Evolutionary conservation across 2,797 vertebrate species (phyloP).

Genomic region (Ataeniobius toweri): DNA sequence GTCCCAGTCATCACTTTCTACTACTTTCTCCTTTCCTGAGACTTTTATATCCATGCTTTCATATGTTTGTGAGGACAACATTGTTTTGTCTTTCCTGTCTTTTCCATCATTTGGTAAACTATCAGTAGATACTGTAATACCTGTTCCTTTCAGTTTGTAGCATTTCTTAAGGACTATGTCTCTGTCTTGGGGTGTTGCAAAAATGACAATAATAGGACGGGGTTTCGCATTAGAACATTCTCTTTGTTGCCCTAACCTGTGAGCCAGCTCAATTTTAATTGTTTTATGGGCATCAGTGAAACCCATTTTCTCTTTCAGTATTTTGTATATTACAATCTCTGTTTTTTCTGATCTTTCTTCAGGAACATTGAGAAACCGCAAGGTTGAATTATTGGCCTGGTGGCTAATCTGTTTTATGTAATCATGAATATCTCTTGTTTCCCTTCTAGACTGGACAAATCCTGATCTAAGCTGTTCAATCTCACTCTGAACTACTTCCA

Average conservation of each 20-base stretch:
- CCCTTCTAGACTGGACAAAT: conserved; percentile 96
- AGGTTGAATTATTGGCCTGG: conserved; percentile 90
- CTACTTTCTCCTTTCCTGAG: conserved; percentile 84
- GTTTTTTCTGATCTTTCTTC: conserved; percentile 91
- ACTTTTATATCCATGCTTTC: conserved; percentile 98
- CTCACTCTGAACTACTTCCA: conserved; percentile 98
- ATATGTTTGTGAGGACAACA: conserved; percentile 95
- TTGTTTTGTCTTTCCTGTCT: conserved; percentile 89
- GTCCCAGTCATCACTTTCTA: conserved; percentile 89
- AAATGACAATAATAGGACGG: conserved; percentile 95
- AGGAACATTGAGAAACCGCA: conserved; percentile 95
- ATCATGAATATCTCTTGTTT: conserved; percentile 96
- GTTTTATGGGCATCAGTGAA: conserved; percentile 88
- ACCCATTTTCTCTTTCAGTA: conserved; percentile 95
- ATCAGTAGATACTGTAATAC: conserved; percentile 95
- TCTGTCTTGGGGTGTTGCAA: conserved; percentile 92
- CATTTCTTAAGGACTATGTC: conserved; percentile 98
- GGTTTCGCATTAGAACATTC: conserved; percentile 98
- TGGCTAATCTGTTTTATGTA: conserved; percentile 96
- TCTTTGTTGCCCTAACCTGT: conserved; percentile 93
- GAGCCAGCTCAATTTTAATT: conserved; percentile 95
- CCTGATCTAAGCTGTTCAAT: conserved; percentile 96
- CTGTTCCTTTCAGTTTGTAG: conserved; percentile 97
- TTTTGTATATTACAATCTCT: conserved; percentile 89
- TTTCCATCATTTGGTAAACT: conserved; percentile 89